phyloP scores from a whole-genome alignment of 2,888 invertebrate species.

The Callinectes sapidus region DNA sequence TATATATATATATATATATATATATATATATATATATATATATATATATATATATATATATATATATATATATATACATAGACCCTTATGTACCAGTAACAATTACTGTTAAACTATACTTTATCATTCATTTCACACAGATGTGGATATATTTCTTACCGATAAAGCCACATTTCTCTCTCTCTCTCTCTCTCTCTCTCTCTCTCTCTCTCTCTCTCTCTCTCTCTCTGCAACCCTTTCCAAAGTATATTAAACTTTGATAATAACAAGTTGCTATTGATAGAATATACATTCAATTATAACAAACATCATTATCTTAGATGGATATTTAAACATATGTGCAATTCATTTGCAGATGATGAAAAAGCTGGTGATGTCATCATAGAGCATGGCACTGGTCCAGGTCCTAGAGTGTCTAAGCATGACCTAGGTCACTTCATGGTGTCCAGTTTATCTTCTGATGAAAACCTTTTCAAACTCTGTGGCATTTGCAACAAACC shows the following conservation, averaged over 20 bases:
- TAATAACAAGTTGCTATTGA: not conserved
- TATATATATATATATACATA: too few relatives aligned
- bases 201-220: not conserved
- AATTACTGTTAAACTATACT: too few relatives aligned
- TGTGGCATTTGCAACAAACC: constrained; percentile 66
- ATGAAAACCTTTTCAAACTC: constrained; percentile 56
- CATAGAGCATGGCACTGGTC: constrained; percentile 81
- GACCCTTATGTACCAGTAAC: too few relatives aligned
- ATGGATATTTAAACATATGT: not conserved
- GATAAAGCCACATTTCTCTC: too few relatives aligned
- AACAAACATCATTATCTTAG: not conserved
- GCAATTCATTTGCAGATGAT: constrained; percentile 79
- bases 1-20: too few relatives aligned
- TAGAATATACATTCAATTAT: not conserved
- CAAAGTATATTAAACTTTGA: not conserved
- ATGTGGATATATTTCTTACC: too few relatives aligned
- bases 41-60: too few relatives aligned
- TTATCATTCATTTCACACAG: too few relatives aligned
- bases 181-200: too few relatives aligned
- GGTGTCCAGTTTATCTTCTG: constrained; percentile 79
- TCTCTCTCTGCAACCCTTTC: not conserved
- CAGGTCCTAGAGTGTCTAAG: constrained; percentile 85
- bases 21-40: too few relatives aligned
- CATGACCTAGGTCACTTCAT: constrained; percentile 86
- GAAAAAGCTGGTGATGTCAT: constrained; percentile 80